Evolutionary conservation across 2,888 invertebrate genomes (phyloP).

Genomic region (Drosophila borborema): DNA sequence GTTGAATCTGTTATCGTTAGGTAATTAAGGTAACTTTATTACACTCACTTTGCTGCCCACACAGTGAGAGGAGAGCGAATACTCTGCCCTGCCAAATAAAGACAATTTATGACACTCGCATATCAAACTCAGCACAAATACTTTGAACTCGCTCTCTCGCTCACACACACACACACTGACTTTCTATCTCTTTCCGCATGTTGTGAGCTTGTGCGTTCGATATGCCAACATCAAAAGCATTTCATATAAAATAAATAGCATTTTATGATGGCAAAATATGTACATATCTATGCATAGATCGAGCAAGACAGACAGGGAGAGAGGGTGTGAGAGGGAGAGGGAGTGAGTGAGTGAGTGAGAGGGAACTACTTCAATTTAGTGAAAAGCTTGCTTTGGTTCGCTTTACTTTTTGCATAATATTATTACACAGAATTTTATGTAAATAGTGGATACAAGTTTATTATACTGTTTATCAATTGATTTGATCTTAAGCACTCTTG

Average conservation of each 20-base stretch:
- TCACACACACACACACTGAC: neutral
- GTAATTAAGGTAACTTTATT: slow-evolving; percentile 62
- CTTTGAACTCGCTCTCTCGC: neutral
- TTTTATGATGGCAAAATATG: slow-evolving; percentile 59
- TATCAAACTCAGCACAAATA: slow-evolving; percentile 45
- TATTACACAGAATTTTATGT: slow-evolving; percentile 73
- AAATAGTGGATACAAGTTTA: slow-evolving; percentile 78
- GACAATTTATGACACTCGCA: slow-evolving; percentile 60
- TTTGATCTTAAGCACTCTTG: slow-evolving; percentile 79
- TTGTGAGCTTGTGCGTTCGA: slow-evolving; percentile 42
- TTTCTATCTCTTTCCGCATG: slow-evolving; percentile 9
- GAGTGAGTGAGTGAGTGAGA: neutral
- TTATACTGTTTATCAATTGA: slow-evolving; percentile 79
- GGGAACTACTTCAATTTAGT: slow-evolving; percentile 59
- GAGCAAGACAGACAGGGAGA: neutral
- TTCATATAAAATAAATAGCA: slow-evolving; percentile 61
- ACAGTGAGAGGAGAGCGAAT: neutral
- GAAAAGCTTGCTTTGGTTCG: slow-evolving; percentile 45
- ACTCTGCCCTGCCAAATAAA: slow-evolving; percentile 43
- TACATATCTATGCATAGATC: slow-evolving; percentile 35
- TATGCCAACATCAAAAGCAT: slow-evolving; percentile 65
- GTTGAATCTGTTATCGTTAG: slow-evolving; percentile 45
- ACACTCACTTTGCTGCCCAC: slow-evolving; percentile 9
- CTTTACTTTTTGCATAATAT: slow-evolving; percentile 66
- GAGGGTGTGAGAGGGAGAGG: neutral